Evolutionary conservation across 2,888 invertebrate genomes (phyloP), one percentile per base, ranked within the genome.

Genomic region (Saturnia japonica): DNA sequence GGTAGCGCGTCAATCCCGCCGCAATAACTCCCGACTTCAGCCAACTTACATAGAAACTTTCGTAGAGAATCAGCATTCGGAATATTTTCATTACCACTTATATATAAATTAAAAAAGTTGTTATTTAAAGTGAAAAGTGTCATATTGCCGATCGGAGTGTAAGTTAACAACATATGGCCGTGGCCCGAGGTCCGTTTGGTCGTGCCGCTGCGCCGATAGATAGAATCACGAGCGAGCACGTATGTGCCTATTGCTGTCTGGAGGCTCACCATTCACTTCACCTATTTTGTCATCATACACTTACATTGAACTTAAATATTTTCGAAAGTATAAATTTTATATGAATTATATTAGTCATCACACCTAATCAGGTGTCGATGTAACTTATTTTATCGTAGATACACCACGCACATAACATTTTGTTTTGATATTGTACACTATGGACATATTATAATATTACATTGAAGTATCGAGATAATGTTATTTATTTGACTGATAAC

Each of bases 201-300:
- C 87, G 88, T 86, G 86, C 83, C 77, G 84, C 86, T 12, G 57
- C 57, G 12, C 57, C 25, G 57, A 12, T 22, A 84, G 88, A 90
- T 90, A 91, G 91, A 88, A 89, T 88, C 90, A 89, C 87, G 89
- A 85, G 72, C 82, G 82, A 88, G 85, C 93, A 91, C 92, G 91
- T 92, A 60, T 60, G 92, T 88, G 83, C 82, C 82, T 87, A 86
- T 84, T 86, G 83, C 81, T 80, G 82, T 84, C 87, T 88, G 88
- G 90, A 90, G 90, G 88, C 85, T 89, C 89, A 88, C 90, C 93
- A 84, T 89, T 94, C 93, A 92, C 93, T 91, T 93, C 87, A 86
- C 88, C 88, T 89, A 90, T 89, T 89, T 85, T 82, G 86, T 87
- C 84, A 85, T 85, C 85, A 87, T 83, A 83, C 82, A 88, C 86